Evolutionary conservation across 2,113 vertebrate species (phyloP).

Genomic region (Onychostruthus taczanowskii): DNA sequence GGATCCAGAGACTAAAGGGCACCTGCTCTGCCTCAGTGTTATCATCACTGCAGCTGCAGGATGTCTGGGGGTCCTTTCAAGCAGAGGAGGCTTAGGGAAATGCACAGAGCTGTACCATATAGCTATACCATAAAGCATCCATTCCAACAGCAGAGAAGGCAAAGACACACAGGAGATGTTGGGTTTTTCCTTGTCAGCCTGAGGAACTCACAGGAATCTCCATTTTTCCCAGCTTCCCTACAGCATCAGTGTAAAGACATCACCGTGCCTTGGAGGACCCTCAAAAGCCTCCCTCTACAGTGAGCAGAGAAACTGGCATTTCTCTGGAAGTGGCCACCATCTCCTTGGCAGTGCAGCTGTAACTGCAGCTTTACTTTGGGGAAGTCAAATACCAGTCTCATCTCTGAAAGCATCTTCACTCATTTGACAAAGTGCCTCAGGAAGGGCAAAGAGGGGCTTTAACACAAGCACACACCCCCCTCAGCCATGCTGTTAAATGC

Average conservation of each 20-base stretch:
- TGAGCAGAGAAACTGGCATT: background rate
- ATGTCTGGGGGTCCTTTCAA: background rate
- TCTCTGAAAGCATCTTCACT: background rate
- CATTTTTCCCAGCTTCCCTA: background rate
- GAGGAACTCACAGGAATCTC: background rate
- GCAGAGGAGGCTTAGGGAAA: background rate
- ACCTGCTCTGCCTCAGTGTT: background rate
- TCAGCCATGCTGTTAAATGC: background rate
- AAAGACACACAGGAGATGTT: background rate
- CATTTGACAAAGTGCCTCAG: background rate
- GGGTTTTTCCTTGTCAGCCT: background rate
- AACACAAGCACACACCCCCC: accelerated
- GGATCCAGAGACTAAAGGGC: background rate
- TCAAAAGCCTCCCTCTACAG: background rate
- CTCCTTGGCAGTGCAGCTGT: accelerated
- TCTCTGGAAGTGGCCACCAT: background rate
- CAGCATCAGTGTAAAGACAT: background rate
- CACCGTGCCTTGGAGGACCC: background rate
- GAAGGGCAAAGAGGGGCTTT: background rate
- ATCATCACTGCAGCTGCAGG: background rate
- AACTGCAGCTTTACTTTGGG: background rate
- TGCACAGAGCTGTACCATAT: background rate
- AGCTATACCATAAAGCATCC: background rate
- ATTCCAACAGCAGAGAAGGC: background rate
- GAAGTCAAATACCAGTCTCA: background rate